A percentile compares a stretch with the other conserved stretches of the same genome.
These are phyloP conservation scores for Epinephelus malabaricus DNA, from an alignment of 2,797 vertebrate genomes.

Conservation along the genomic window DNA sequence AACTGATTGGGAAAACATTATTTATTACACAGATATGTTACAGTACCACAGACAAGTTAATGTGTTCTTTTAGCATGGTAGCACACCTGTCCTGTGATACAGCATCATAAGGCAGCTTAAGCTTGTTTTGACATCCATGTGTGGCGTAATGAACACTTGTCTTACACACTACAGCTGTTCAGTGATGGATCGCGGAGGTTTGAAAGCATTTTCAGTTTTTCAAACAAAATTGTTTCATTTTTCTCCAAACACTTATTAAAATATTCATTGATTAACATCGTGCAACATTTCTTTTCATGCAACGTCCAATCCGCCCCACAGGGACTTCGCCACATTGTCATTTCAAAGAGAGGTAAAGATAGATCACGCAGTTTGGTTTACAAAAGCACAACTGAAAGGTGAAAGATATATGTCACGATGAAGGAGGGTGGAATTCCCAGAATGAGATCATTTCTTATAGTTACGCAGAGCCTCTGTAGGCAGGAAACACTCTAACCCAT, in stretches of 20 bases:
- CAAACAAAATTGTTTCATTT: constrained; percentile 15
- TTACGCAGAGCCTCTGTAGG: constrained; percentile 13
- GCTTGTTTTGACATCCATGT: background rate
- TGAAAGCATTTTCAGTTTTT: constrained; percentile 11
- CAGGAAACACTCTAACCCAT: constrained; percentile 17
- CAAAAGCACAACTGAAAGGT: constrained; percentile 16
- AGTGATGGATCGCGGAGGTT: background rate
- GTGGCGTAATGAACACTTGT: background rate
- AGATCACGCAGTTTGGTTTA: constrained; percentile 1
- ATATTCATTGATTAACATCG: constrained; percentile 17
- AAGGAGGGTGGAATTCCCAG: constrained; percentile 25
- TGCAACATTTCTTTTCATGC: constrained; percentile 5
- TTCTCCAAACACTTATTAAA: constrained; percentile 21
- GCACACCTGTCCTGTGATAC: background rate
- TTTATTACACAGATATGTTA: background rate
- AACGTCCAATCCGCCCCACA: constrained; percentile 13
- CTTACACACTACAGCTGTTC: background rate
- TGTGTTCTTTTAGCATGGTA: background rate
- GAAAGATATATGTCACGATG: constrained; percentile 22
- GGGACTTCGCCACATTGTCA: background rate
- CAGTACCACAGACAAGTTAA: background rate
- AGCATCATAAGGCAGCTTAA: background rate
- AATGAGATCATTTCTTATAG: constrained; percentile 32
- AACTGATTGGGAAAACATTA: background rate
- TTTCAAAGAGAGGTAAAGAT: constrained; percentile 1